Evolutionary conservation across 2,113 vertebrate genomes (phyloP).

Genomic region (Lynx canadensis): DNA sequence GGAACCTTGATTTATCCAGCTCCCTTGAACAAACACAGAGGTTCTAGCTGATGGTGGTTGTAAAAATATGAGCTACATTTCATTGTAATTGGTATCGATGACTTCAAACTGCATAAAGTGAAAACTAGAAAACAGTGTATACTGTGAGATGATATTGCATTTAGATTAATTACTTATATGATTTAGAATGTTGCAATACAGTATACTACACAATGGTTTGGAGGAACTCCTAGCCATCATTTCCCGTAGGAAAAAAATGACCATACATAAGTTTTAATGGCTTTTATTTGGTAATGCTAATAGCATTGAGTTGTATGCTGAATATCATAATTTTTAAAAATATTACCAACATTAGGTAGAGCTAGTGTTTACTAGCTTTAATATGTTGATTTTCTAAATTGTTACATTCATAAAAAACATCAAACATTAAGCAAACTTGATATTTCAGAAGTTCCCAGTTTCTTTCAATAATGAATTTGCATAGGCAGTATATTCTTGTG

Average conservation of each 20-base stretch:
- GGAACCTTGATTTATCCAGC: conserved; percentile 59
- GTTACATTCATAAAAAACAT: not conserved
- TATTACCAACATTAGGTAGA: not conserved
- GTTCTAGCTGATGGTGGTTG: not conserved
- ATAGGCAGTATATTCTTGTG: not conserved
- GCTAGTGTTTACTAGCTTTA: not conserved
- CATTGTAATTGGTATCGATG: conserved; percentile 58
- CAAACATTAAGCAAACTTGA: not conserved
- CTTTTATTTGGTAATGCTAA: not conserved
- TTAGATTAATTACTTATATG: conserved; percentile 48
- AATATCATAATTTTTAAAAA: not conserved
- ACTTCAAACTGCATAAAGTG: conserved; percentile 21
- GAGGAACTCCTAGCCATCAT: not conserved
- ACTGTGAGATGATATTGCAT: not conserved
- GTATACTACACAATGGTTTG: not conserved
- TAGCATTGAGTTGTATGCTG: not conserved
- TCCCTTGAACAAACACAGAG: not conserved
- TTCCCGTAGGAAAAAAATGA: not conserved
- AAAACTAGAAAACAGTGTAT: conserved; percentile 48
- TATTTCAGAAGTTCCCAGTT: not conserved
- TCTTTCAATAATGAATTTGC: not conserved
- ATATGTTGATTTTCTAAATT: not conserved
- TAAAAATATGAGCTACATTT: conserved; percentile 65
- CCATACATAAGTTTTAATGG: not conserved
- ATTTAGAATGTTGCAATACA: conserved; percentile 29